phyloP scores from a whole-genome alignment of 1,140 invertebrate genomes.

The Pissodes strobi region DNA sequence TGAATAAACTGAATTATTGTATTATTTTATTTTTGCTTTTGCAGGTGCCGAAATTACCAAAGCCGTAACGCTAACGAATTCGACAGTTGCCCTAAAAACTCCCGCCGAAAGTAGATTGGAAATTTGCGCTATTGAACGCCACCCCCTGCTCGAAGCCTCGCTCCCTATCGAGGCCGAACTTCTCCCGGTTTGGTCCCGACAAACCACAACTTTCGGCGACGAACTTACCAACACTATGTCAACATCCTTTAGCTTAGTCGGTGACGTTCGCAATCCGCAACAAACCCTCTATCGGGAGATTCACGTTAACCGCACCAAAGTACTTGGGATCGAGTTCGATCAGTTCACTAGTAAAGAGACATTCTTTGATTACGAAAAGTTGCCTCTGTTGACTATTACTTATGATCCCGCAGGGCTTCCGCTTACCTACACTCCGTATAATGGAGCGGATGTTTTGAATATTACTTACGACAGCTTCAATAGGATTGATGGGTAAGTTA shows the following conservation, averaged over 20 bases:
- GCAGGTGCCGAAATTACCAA: conserved; percentile 69
- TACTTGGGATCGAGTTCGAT: conserved; percentile 89
- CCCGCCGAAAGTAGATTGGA: conserved; percentile 72
- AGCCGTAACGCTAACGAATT: conserved; percentile 76
- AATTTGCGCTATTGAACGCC: conserved; percentile 77
- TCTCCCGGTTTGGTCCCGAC: conserved; percentile 84
- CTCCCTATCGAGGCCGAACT: conserved; percentile 91
- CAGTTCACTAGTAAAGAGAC: conserved; percentile 85
- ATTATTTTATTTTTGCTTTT: conserved; percentile 21
- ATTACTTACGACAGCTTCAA: conserved; percentile 92
- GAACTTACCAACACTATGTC: conserved; percentile 76
- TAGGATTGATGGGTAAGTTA: conserved; percentile 68
- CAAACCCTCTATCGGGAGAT: conserved; percentile 82
- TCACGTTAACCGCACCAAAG: conserved; percentile 80
- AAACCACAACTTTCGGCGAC: conserved; percentile 75
- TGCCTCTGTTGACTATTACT: conserved; percentile 80
- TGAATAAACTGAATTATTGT: background rate
- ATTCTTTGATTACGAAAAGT: conserved; percentile 82
- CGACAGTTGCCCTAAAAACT: conserved; percentile 71
- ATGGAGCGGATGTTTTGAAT: conserved; percentile 76
- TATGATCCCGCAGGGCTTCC: conserved; percentile 88
- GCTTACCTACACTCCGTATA: conserved; percentile 74
- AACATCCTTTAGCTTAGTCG: conserved; percentile 78
- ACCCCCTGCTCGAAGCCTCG: conserved; percentile 83
- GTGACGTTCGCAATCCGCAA: conserved; percentile 79